Evolutionary conservation across 2,888 invertebrate genomes (phyloP).

Genomic region (Drosophila barbarae): DNA sequence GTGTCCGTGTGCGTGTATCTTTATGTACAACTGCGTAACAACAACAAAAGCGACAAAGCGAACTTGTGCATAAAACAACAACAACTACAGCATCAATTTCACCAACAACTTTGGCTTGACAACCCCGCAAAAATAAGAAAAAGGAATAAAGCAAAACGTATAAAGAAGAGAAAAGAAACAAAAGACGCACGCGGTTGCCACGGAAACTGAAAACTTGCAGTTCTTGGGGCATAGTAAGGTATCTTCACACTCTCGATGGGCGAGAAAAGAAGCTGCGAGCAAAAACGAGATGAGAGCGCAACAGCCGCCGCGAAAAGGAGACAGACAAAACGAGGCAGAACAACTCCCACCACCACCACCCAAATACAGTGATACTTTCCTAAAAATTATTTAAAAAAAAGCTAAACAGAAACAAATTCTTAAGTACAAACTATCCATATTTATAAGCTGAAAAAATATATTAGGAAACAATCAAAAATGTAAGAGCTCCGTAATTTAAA

Average conservation of each 20-base stretch:
- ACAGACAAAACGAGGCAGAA: constrained; percentile 6
- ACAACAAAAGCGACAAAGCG: constrained; percentile 13
- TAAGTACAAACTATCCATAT: too few relatives aligned
- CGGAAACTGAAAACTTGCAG: constrained; percentile 46
- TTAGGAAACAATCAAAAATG: background rate
- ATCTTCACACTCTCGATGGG: constrained; percentile 33
- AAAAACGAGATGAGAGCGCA: constrained; percentile 21
- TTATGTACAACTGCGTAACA: constrained; percentile 40
- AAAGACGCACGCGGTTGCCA: constrained; percentile 45
- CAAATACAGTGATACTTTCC: constrained; percentile 8
- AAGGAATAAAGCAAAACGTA: constrained; percentile 24
- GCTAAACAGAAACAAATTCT: background rate
- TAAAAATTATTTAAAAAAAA: background rate
- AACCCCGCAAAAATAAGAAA: constrained; percentile 42
- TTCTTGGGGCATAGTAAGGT: constrained; percentile 24
- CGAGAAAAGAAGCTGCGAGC: constrained; percentile 22
- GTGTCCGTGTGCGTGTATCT: constrained; percentile 3
- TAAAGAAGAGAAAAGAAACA: constrained; percentile 29
- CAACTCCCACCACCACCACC: constrained; percentile 13
- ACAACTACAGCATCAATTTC: constrained; percentile 42
- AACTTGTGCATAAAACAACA: constrained; percentile 48
- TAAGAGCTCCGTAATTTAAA: background rate
- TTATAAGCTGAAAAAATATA: too few relatives aligned
- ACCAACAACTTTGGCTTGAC: constrained; percentile 45
- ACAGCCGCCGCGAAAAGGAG: constrained; percentile 18